Conservation (phyloP, 2,888 invertebrate genomes). For the Melitaea athalia region DNA sequence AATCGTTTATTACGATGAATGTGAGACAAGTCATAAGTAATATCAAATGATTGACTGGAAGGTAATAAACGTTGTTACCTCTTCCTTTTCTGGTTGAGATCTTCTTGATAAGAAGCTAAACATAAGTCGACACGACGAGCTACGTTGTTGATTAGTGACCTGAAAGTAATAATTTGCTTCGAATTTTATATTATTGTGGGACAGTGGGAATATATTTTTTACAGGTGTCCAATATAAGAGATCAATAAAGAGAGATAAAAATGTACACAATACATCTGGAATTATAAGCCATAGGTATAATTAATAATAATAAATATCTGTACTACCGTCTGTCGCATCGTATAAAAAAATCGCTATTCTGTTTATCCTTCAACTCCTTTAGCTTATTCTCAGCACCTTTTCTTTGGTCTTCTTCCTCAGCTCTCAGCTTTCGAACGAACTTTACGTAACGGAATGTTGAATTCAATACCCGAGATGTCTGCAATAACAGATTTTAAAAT, state of each 20-base stretch:
- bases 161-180: conserved; percentile 38
- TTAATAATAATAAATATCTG: neutral
- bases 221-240: too few relatives aligned
- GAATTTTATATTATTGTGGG: neutral
- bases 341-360: conserved; percentile 64
- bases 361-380: conserved; percentile 58
- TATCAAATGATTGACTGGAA: neutral
- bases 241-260: too few relatives aligned
- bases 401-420: conserved; percentile 61
- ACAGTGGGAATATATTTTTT: neutral
- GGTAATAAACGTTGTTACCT: conserved; percentile 46
- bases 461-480: conserved; percentile 69
- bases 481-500: neutral
- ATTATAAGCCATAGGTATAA: neutral
- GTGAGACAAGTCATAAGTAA: neutral
- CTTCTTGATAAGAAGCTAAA: conserved; percentile 70
- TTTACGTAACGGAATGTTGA: conserved; percentile 68
- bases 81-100: conserved; percentile 67
- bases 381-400: conserved; percentile 55
- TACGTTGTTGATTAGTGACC: conserved; percentile 68
- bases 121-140: conserved; percentile 70
- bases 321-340: conserved; percentile 65
- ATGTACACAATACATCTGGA: too few relatives aligned
- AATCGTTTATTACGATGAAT: too few relatives aligned
- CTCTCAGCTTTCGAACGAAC: conserved; percentile 65